These are phyloP conservation scores for Leucopternis melanops DNA, from an alignment of 2,113 vertebrate genomes.

Conservation along the genomic window DNA sequence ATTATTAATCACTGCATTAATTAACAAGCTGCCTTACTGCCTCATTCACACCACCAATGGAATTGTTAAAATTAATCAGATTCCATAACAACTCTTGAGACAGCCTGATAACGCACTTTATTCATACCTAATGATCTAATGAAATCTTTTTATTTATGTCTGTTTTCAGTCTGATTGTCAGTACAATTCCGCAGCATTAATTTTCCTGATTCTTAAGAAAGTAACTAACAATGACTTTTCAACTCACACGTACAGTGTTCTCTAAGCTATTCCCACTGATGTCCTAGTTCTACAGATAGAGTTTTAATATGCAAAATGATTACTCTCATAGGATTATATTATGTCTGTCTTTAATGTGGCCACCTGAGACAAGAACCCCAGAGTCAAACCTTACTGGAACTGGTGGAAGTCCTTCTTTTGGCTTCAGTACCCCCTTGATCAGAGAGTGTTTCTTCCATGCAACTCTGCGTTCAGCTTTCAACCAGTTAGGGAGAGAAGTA, in stretches of 20 bases:
- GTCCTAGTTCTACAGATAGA: neutral
- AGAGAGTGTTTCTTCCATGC: neutral
- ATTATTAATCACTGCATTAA: constrained; percentile 23
- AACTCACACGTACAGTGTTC: neutral
- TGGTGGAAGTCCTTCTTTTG: neutral
- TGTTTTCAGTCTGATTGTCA: neutral
- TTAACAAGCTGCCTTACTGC: neutral
- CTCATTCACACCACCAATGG: neutral
- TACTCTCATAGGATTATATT: neutral
- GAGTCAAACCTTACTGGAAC: neutral
- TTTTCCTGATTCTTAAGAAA: neutral
- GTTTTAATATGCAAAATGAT: neutral
- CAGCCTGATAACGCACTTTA: neutral
- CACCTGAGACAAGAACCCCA: neutral
- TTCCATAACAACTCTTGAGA: neutral
- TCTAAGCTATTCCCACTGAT: neutral
- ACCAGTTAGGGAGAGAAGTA: neutral
- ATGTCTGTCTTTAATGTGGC: neutral
- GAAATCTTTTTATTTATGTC: neutral
- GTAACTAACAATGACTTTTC: neutral
- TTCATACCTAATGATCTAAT: neutral
- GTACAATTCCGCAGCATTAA: neutral
- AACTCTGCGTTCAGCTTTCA: neutral
- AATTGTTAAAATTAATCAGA: neutral
- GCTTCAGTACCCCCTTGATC: neutral